phyloP scores from a whole-genome alignment of 2,113 vertebrate species.

The Lagopus muta region DNA sequence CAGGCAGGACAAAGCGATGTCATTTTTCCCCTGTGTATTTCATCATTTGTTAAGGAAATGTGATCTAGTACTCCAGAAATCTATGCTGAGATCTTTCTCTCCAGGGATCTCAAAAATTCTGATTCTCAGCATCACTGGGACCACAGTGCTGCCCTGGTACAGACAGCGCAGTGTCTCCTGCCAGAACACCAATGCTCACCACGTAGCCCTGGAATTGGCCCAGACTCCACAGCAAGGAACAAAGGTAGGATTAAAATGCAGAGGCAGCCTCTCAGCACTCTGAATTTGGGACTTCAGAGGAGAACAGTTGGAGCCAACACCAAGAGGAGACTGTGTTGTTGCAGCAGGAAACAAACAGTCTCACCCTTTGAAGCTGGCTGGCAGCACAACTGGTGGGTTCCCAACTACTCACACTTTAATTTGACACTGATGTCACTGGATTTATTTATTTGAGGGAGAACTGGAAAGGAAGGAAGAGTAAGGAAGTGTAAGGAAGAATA shows the following conservation, averaged over 20 bases:
- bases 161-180: background rate
- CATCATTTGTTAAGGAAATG: background rate
- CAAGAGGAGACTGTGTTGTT: background rate
- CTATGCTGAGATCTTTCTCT: slow-evolving; percentile 30
- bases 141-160: background rate
- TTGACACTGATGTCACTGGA: background rate
- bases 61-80: background rate
- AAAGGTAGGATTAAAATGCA: background rate
- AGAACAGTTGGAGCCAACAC: slow-evolving; percentile 32
- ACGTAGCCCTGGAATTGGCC: background rate
- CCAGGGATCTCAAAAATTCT: background rate
- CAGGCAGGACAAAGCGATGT: background rate
- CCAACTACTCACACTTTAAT: background rate
- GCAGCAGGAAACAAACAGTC: background rate
- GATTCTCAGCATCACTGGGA: slow-evolving; percentile 26
- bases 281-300: slow-evolving; percentile 43
- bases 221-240: background rate
- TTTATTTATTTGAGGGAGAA: background rate
- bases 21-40: background rate
- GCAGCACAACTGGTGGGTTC: background rate
- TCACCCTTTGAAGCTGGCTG: slow-evolving; percentile 26
- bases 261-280: background rate
- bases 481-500: background rate
- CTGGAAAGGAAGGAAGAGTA: background rate
- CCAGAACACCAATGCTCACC: background rate